phyloP scores from a whole-genome alignment of 2,113 vertebrate species.

The Condylura cristata region DNA sequence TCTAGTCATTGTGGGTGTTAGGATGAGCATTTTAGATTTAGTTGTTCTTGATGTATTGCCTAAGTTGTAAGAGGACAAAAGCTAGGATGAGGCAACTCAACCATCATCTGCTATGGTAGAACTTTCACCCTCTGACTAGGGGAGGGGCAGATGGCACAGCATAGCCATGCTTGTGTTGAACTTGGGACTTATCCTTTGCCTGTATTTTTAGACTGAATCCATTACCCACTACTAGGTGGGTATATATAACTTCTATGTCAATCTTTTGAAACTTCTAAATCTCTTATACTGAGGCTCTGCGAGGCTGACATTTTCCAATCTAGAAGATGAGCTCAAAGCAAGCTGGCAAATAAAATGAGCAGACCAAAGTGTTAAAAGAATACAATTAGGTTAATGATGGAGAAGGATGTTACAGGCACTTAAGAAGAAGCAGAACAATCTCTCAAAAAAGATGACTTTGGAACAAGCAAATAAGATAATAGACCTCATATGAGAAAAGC shows the following conservation, averaged over 20 bases:
- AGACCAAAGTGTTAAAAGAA: background rate
- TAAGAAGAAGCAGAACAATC: background rate
- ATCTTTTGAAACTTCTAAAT: background rate
- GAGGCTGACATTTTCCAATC: background rate
- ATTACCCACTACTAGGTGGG: background rate
- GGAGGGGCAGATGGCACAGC: background rate
- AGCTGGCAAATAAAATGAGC: background rate
- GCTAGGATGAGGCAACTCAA: background rate
- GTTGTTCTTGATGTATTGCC: background rate
- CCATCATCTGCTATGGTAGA: background rate
- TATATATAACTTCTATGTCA: background rate
- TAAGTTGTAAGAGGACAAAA: background rate
- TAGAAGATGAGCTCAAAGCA: background rate
- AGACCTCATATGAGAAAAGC: background rate
- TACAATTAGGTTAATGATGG: background rate
- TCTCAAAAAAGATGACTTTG: background rate
- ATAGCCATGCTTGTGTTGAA: rapidly evolving
- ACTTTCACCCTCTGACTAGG: background rate
- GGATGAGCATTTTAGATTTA: background rate
- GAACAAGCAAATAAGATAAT: background rate
- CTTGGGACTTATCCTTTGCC: background rate
- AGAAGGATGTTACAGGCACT: background rate
- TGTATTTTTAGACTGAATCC: background rate
- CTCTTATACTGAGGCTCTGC: no score
- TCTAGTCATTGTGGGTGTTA: background rate